These are phyloP conservation scores for Gerris buenoi DNA, from an alignment of 1,140 invertebrate genomes.

Conservation along the genomic window DNA sequence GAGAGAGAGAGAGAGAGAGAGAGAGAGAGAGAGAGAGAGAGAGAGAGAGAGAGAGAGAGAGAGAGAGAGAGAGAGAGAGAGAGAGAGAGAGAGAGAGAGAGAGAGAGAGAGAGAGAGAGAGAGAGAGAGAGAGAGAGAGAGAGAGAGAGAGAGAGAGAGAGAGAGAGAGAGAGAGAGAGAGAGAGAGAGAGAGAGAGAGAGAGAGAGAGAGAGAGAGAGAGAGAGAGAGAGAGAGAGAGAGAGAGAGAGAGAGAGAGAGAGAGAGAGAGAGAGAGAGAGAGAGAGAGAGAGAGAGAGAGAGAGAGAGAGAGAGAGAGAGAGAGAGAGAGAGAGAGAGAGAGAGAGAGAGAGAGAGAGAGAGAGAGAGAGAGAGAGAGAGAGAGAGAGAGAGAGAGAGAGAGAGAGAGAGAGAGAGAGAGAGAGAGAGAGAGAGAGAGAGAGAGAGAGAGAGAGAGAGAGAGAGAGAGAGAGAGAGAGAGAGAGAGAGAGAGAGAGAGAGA, in stretches of 20 bases:
- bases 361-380: not conserved
- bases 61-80: not conserved
- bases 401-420: not conserved
- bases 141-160: constrained; percentile 1
- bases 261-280: not conserved
- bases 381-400: not conserved
- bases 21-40: not conserved
- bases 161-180: constrained; percentile 7
- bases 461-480: not conserved
- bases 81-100: not conserved
- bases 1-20: not conserved
- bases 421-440: constrained; percentile 1
- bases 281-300: not conserved
- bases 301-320: not conserved
- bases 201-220: constrained; percentile 4
- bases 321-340: not conserved
- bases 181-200: not conserved
- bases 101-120: not conserved
- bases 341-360: not conserved
- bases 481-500: not conserved
- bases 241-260: not conserved
- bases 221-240: not conserved
- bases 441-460: constrained; percentile 3
- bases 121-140: not conserved
- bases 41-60: constrained; percentile 3